phyloP scores from a whole-genome alignment of 2,888 invertebrate species.

The Argynnis bischoffii region DNA sequence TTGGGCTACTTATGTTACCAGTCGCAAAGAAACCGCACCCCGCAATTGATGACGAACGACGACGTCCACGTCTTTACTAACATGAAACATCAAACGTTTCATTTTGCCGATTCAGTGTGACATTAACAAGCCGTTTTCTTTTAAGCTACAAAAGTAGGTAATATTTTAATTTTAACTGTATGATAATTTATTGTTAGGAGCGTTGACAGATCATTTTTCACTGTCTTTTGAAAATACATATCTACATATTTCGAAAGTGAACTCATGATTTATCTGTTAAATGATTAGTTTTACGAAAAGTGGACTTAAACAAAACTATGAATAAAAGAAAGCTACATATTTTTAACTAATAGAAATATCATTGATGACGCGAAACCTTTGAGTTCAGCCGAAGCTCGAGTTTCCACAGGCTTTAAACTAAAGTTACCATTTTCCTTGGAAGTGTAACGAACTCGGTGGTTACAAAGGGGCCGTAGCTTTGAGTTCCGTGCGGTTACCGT shows the following conservation, averaged over 20 bases:
- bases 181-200: slow-evolving; percentile 33
- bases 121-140: not conserved
- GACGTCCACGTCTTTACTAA: slow-evolving; percentile 64
- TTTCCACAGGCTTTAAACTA: slow-evolving; percentile 32
- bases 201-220: slow-evolving; percentile 36
- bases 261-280: slow-evolving; percentile 30
- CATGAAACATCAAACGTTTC: slow-evolving; percentile 47
- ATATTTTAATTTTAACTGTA: slow-evolving; percentile 32
- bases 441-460: slow-evolving; percentile 50
- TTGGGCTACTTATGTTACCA: slow-evolving; percentile 72
- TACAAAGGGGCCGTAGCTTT: slow-evolving; percentile 54
- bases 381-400: slow-evolving; percentile 30
- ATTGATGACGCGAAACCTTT: slow-evolving; percentile 32
- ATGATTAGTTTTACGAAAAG: slow-evolving; percentile 24
- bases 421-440: slow-evolving; percentile 39
- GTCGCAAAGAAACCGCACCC: slow-evolving; percentile 67
- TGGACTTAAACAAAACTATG: not conserved
- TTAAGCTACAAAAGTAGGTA: slow-evolving; percentile 5
- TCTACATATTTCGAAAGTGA: slow-evolving; percentile 26
- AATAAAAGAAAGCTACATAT: too few relatives aligned
- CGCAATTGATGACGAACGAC: slow-evolving; percentile 62
- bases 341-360: not conserved
- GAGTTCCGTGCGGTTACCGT: slow-evolving; percentile 64
- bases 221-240: slow-evolving; percentile 33
- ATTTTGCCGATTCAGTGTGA: slow-evolving; percentile 2